Conservation (phyloP, 2,113 vertebrate genomes). For the Rutilus rutilus region DNA sequence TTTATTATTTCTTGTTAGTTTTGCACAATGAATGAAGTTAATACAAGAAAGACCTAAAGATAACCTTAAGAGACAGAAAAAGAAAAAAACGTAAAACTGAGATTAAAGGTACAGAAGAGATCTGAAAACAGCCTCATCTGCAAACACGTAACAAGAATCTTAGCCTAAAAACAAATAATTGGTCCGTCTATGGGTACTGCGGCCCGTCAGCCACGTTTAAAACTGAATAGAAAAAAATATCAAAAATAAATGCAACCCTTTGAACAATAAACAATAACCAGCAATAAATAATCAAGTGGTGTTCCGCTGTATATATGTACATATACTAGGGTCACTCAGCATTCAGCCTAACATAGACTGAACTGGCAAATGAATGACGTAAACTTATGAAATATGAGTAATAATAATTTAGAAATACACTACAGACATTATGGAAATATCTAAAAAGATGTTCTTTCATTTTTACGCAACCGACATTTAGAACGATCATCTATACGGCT, state of each 20-base stretch:
- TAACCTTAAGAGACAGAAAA: constrained; percentile 38
- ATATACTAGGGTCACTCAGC: constrained; percentile 69
- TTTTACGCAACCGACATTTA: constrained; percentile 48
- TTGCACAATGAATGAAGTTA: constrained; percentile 44
- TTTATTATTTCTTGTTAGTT: constrained; percentile 25
- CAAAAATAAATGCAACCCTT: constrained; percentile 82
- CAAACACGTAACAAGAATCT: constrained; percentile 21
- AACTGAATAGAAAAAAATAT: constrained; percentile 73
- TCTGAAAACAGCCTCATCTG: no score
- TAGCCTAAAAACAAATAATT: constrained; percentile 56
- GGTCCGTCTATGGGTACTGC: constrained; percentile 68
- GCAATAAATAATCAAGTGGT: constrained; percentile 79
- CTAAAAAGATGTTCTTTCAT: constrained; percentile 57
- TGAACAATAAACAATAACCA: constrained; percentile 75
- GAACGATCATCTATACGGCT: constrained; percentile 45
- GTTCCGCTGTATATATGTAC: constrained; percentile 78
- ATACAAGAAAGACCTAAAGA: constrained; percentile 35
- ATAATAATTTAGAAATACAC: constrained; percentile 71
- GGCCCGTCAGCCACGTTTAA: constrained; percentile 61
- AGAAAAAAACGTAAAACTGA: constrained; percentile 45
- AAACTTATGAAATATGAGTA: constrained; percentile 56
- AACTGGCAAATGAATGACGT: constrained; percentile 62
- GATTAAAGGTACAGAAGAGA: constrained; percentile 49
- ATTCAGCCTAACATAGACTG: constrained; percentile 68
- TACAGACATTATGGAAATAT: constrained; percentile 56